These are phyloP conservation scores for Eretmocerus hayati DNA, from an alignment of 2,888 invertebrate genomes.

Conservation along the genomic window DNA sequence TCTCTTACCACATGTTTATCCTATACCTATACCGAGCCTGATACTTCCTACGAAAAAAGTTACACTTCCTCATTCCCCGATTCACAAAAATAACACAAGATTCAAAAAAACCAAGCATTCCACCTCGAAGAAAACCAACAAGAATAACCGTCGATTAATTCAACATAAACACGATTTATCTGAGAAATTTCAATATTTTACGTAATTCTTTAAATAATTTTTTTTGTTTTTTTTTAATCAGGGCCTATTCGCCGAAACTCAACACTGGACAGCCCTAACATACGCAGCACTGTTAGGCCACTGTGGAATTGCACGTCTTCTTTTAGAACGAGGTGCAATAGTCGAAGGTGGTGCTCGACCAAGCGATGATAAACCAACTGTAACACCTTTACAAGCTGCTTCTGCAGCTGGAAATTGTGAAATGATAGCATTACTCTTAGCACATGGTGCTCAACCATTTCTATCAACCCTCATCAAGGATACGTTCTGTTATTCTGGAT, in stretches of 20 bases:
- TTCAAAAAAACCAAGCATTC: too few relatives aligned
- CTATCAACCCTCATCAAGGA: conserved; percentile 77
- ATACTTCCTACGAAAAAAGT: too few relatives aligned
- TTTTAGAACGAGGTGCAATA: conserved; percentile 73
- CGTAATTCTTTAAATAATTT: too few relatives aligned
- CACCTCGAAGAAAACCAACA: too few relatives aligned
- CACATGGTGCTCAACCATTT: conserved; percentile 84
- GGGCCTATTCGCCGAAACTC: conserved; percentile 53
- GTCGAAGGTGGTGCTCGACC: conserved; percentile 80
- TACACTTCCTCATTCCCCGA: too few relatives aligned
- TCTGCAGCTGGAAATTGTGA: conserved; percentile 76
- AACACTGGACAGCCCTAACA: conserved; percentile 83
- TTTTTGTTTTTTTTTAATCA: neutral
- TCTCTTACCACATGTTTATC: too few relatives aligned
- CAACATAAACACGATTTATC: too few relatives aligned
- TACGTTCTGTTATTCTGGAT: conserved; percentile 76
- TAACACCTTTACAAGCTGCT: conserved; percentile 83
- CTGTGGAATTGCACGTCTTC: conserved; percentile 51
- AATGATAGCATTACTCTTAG: conserved; percentile 69
- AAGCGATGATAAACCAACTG: conserved; percentile 77
- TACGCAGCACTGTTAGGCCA: conserved; percentile 66
- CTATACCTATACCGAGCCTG: too few relatives aligned
- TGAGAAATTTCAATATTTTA: too few relatives aligned
- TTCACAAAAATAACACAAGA: too few relatives aligned
- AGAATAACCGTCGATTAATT: too few relatives aligned